These are phyloP conservation scores for Burhinus oedicnemus DNA, from an alignment of 2,113 vertebrate genomes.

Conservation along the genomic window DNA sequence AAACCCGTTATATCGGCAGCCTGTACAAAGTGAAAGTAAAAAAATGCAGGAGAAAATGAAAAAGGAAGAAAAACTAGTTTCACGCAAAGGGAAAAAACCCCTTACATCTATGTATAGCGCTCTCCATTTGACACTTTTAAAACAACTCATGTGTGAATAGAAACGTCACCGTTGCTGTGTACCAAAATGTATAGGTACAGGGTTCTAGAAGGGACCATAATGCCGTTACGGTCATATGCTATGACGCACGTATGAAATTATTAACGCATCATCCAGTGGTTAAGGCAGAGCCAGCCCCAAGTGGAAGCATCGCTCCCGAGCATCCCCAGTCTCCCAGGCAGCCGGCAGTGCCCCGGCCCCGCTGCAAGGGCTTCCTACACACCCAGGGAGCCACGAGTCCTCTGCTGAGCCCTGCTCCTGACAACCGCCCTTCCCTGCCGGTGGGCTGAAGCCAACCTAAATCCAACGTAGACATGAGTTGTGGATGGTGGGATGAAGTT, in stretches of 20 bases:
- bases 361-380: neutral
- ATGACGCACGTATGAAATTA: neutral
- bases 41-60: neutral
- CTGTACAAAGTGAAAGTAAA: neutral
- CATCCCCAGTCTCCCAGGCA: neutral
- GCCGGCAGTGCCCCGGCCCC: neutral
- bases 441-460: neutral
- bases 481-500: neutral
- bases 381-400: neutral
- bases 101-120: too few relatives aligned
- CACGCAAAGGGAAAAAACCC: neutral
- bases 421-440: neutral
- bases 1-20: neutral
- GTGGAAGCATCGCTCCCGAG: neutral
- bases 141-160: neutral
- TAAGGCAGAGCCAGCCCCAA: neutral
- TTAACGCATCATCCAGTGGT: neutral
- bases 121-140: neutral
- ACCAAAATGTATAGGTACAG: fast-evolving
- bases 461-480: fast-evolving
- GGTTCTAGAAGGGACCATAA: fast-evolving
- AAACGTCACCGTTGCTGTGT: neutral
- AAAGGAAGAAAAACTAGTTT: neutral
- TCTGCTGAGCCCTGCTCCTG: neutral
- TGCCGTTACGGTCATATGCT: neutral